These are phyloP conservation scores for Callorhinus ursinus DNA, from an alignment of 2,113 vertebrate species.

Conservation along the genomic window DNA sequence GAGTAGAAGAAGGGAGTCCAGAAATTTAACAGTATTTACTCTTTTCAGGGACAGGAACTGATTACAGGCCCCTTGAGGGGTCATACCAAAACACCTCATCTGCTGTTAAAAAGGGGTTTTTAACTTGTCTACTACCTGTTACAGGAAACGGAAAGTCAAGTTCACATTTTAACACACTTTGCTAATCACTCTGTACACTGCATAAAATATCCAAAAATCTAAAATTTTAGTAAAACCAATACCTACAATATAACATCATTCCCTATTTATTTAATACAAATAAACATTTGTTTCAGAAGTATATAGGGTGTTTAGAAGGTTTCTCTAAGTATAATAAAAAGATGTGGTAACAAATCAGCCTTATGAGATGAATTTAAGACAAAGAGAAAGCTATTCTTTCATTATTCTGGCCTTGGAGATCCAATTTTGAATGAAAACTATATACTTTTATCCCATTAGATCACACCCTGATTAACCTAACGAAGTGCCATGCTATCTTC, in stretches of 20 bases:
- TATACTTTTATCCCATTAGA: slow-evolving; percentile 20
- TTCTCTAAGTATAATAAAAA: slow-evolving; percentile 30
- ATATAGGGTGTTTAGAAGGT: not conserved
- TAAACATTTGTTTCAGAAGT: not conserved
- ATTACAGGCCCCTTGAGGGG: slow-evolving; percentile 27
- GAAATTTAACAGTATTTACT: not conserved
- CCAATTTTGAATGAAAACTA: slow-evolving; percentile 54
- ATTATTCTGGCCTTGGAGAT: slow-evolving; percentile 39
- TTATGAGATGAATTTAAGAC: slow-evolving; percentile 14
- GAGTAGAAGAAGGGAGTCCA: not conserved
- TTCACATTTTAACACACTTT: slow-evolving; percentile 34
- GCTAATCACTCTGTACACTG: not conserved
- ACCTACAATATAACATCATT: not conserved
- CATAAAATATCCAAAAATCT: slow-evolving; percentile 41
- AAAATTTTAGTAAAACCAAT: slow-evolving; percentile 39
- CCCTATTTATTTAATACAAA: slow-evolving; percentile 23
- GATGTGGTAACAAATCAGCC: not conserved
- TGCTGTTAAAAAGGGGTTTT: slow-evolving; percentile 32
- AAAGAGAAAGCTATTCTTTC: not conserved
- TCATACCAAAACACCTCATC: slow-evolving; percentile 49
- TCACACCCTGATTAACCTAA: slow-evolving; percentile 54
- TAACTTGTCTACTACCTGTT: not conserved
- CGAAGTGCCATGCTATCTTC: slow-evolving; percentile 38
- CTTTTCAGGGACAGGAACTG: slow-evolving; percentile 18
- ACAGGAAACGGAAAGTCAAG: slow-evolving; percentile 38